Evolutionary conservation across 2,888 invertebrate genomes (phyloP).

Genomic region (Brachyptera risi): DNA sequence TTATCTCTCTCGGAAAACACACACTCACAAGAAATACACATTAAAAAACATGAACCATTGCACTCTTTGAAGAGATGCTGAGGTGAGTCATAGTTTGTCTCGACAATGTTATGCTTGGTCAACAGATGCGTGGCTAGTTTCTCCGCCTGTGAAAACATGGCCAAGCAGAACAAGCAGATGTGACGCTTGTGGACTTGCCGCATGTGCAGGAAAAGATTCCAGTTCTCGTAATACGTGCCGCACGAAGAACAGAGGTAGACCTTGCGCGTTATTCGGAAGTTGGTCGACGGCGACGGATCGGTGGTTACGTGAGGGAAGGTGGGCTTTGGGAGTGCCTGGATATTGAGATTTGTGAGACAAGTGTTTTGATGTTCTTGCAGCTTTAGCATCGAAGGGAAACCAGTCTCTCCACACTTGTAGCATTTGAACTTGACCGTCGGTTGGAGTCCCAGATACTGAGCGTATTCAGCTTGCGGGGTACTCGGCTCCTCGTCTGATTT

Average conservation of each 20-base stretch:
- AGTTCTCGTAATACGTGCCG: constrained; percentile 79
- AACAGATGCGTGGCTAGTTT: constrained; percentile 72
- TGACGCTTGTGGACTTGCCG: constrained; percentile 75
- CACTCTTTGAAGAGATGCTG: constrained; percentile 64
- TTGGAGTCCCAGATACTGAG: constrained; percentile 67
- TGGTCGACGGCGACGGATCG: constrained; percentile 41
- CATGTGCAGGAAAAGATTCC: constrained; percentile 83
- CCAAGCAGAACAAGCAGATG: constrained; percentile 78
- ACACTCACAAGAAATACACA: constrained; percentile 77
- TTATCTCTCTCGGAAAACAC: constrained; percentile 72
- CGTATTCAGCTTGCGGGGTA: constrained; percentile 52
- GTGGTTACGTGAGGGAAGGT: constrained; percentile 32
- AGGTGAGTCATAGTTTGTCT: constrained; percentile 61
- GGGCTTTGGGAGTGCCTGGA: not conserved
- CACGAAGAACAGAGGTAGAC: constrained; percentile 79
- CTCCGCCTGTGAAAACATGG: constrained; percentile 76
- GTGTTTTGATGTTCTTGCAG: constrained; percentile 65
- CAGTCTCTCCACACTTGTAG: constrained; percentile 65
- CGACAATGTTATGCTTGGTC: constrained; percentile 72
- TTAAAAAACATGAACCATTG: constrained; percentile 66
- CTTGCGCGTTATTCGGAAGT: constrained; percentile 66
- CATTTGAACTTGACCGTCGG: constrained; percentile 70
- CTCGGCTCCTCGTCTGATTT: constrained; percentile 19
- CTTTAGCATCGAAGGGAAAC: constrained; percentile 61
- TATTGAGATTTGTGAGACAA: constrained; percentile 47